Conservation (phyloP, 2,797 vertebrate genomes). For the Oreonectes daqikongensis region DNA sequence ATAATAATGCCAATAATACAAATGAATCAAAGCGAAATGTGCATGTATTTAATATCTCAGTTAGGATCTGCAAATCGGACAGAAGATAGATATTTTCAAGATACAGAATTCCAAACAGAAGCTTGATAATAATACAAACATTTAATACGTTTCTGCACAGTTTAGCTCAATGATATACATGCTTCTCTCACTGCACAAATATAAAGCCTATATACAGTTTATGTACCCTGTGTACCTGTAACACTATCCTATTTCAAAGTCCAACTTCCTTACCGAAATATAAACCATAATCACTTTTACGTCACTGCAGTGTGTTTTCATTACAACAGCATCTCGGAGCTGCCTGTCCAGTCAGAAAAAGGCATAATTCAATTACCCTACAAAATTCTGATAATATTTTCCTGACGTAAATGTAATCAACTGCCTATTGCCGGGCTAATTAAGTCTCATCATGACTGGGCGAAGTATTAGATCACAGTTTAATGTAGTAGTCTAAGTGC, state of each 20-base stretch:
- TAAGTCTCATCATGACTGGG: constrained; percentile 56
- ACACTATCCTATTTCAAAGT: constrained; percentile 46
- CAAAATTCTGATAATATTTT: constrained; percentile 68
- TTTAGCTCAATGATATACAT: background rate
- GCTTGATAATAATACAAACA: background rate
- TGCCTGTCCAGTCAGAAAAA: constrained; percentile 67
- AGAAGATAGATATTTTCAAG: background rate
- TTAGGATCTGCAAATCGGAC: background rate
- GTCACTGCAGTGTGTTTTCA: constrained; percentile 61
- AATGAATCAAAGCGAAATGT: too few relatives aligned
- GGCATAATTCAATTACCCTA: constrained; percentile 77
- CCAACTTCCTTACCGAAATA: constrained; percentile 70
- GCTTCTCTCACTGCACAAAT: too few relatives aligned
- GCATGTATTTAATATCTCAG: background rate
- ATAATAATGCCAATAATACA: too few relatives aligned
- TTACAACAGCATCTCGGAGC: constrained; percentile 63
- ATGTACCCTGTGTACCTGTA: constrained; percentile 3
- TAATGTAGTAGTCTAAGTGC: constrained; percentile 61
- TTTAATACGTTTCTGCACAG: background rate
- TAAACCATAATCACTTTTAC: constrained; percentile 67
- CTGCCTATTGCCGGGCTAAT: constrained; percentile 58
- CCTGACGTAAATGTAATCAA: constrained; percentile 66
- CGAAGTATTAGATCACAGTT: constrained; percentile 59
- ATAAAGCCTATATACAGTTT: background rate
- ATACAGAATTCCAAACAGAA: background rate